Evolutionary conservation across 1,140 invertebrate genomes (phyloP), one percentile per base, ranked within the genome.

Genomic region (Hermetia illucens): DNA sequence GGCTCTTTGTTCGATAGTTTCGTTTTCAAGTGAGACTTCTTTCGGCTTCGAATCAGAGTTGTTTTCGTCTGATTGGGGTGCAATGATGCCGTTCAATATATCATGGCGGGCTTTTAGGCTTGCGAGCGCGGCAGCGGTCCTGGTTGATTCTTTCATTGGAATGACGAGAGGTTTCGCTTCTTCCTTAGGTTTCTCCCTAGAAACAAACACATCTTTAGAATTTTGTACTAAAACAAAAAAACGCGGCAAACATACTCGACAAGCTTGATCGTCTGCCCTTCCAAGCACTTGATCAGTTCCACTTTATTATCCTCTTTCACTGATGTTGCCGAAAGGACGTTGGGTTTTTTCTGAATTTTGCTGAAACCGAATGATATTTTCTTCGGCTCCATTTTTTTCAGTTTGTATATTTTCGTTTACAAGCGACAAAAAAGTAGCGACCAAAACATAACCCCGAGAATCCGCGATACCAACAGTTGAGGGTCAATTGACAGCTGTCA

Each of bases 341-440:
- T 68, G 16, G 73, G 58, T 48, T 74, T 77, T 51, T 79, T 79
- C 24, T 70, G 63, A 1, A 74, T 66, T 64, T 82, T 82, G 42
- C 64, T 71, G 62, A 84, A 84, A 19, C 77, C 72, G 61, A 85
- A 85, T 0, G 79, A 82, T 56, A 84, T 75, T 53, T 83, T 84
- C 42, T 79, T 81, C 45, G 50, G 43, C 39, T 73, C 70, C 55
- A 61, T 59, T 33, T 32, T 43, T 15, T 29, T 41, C 15, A 36
- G 18, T 38, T 37, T 19, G 5, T 17, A 6, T n/a, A 4, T 5
- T 34, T 4, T 19, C 12, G 12, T 19, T 19, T 16, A 17, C 12
- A 6, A 4, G 18, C 31, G 17, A 8, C 8, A 8, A 8, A 9
- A 8, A n/a, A n/a, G 15, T 33, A 16, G 6, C 12, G 12, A 16